Base-by-base conservation (phyloP, 2,888 invertebrate genomes). In the Habrosyne pyritoides region DNA sequence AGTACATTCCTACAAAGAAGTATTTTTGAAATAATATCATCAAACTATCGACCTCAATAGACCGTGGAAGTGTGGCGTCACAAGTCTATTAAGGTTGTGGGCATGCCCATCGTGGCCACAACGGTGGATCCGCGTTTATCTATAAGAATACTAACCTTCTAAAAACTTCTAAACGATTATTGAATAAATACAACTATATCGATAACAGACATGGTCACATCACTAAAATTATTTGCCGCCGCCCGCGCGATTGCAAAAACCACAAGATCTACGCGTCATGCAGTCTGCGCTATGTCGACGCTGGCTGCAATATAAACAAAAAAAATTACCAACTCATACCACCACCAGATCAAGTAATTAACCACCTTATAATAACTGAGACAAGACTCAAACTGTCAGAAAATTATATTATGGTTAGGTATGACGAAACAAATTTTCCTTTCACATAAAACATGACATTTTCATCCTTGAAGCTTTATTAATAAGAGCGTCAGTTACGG, bases 261-360 rank as follows among this genome's bases (percentile, higher is more conserved):
- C 79, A 69, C 84, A 83, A 79, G 80, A 77, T 76, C 77, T 77
- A 75, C 84, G 89, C 89, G 89, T 89, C 89, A 87, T 84, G 88
- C 89, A 86, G 89, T 90, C 89, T 90, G 77, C 80, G 64, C 72
- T 70, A 69, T 63, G 73, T 71, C 70, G 63, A 62, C 71, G 71
- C 64, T 71, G 71, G 71, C 76, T 79, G 74, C 76, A 83, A 75
- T 78, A 79, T 74, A 74, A 82, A 79, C 66, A 84, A 83, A 84
- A 84, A 81, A 75, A 66, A 55, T 28, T 68, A 63, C 54, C 64
- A 55, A 30, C 56, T 49, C 33, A 36, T 52, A 10, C 36, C 7
- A 33, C 24, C 10, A 46, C n/a, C 7, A n/a, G n/a, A n/a, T n/a
- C n/a, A n/a, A n/a, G n/a, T 57, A 73, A 24, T 48, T 64, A 26